Conservation (phyloP, 1,140 invertebrate species). For the Tetragnatha versicolor region DNA sequence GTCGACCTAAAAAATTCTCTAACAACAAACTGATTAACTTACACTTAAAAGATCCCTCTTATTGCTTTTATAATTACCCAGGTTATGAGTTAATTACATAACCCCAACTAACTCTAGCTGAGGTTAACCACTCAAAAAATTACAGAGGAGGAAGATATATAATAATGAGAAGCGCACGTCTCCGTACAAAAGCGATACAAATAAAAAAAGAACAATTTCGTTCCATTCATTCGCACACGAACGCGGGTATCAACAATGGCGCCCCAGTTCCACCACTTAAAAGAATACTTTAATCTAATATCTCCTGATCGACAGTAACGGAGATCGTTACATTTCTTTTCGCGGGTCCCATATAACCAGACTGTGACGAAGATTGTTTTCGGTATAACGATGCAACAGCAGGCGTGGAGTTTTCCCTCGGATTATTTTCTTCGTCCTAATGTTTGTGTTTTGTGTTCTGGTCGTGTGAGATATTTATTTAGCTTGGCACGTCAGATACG, state of each 20-base stretch:
- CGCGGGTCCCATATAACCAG: conserved; percentile 12
- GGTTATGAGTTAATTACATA: neutral
- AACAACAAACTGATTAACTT: neutral
- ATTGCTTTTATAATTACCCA: neutral
- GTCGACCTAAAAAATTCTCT: too few relatives aligned
- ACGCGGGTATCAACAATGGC: conserved; percentile 20
- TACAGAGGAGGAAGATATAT: neutral
- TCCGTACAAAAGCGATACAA: conserved; percentile 1
- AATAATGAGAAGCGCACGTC: neutral
- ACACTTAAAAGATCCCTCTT: neutral
- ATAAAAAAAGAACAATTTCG: neutral
- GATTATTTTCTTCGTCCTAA: neutral
- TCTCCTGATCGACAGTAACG: conserved; percentile 24
- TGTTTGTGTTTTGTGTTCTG: conserved; percentile 28
- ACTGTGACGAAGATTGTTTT: conserved; percentile 49
- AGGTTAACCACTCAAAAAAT: neutral
- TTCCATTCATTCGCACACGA: conserved; percentile 15
- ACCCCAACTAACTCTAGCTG: neutral
- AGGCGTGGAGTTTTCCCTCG: conserved; percentile 6
- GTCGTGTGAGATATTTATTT: conserved; percentile 19
- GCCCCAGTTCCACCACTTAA: conserved; percentile 32
- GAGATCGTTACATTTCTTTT: conserved; percentile 18
- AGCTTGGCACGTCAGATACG: neutral
- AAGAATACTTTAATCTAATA: conserved; percentile 46
- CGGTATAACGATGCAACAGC: neutral